Conservation (phyloP, 2,888 invertebrate species). For the Mesorhabditis spiculigera region DNA sequence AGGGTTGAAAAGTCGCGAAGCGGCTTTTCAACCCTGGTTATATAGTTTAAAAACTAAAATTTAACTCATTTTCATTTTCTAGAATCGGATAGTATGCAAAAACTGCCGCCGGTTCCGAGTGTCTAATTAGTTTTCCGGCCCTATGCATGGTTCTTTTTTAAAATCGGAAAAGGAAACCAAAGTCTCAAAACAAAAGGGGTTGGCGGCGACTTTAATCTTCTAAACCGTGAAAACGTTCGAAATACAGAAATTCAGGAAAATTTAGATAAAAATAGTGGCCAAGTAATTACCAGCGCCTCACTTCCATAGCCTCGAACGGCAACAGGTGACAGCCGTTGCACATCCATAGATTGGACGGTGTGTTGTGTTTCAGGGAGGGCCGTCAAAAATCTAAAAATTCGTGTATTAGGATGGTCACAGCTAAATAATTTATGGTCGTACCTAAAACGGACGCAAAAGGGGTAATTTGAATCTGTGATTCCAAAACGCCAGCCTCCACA, state of each 20-base stretch:
- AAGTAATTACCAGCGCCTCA: constrained; percentile 1
- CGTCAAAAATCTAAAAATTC: constrained; percentile 69
- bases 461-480: too few relatives aligned
- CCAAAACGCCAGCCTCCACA: neutral
- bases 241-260: constrained; percentile 15
- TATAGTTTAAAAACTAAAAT: neutral
- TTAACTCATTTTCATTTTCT: neutral
- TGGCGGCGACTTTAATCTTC: constrained; percentile 14
- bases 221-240: constrained; percentile 23
- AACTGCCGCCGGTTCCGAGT: too few relatives aligned
- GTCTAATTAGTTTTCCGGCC: too few relatives aligned
- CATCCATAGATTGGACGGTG: constrained; percentile 75
- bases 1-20: too few relatives aligned
- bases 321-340: constrained; percentile 65
- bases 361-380: constrained; percentile 80
- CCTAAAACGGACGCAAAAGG: too few relatives aligned
- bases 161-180: neutral
- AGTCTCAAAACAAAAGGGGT: constrained; percentile 29
- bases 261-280: neutral
- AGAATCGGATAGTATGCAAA: too few relatives aligned
- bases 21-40: too few relatives aligned
- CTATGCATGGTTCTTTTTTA: too few relatives aligned
- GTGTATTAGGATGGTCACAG: neutral
- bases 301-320: constrained; percentile 6
- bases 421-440: neutral